phyloP scores from a whole-genome alignment of 1,140 invertebrate genomes.

The Tetramorium parvispinum region DNA sequence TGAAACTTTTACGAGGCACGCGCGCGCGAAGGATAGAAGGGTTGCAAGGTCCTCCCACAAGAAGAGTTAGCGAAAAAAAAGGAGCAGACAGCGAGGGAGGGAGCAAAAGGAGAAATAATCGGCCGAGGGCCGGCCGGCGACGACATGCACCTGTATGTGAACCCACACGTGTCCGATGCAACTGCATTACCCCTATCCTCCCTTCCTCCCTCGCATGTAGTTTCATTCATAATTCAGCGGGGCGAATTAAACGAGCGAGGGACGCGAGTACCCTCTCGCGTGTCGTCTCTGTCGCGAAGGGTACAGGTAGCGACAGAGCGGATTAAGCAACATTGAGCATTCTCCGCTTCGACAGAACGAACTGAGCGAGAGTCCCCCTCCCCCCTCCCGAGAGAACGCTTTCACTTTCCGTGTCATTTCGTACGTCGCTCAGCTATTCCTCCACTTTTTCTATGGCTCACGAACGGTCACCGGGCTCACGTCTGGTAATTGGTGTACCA shows the following conservation, averaged over 20 bases:
- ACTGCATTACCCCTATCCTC: slow-evolving; percentile 27
- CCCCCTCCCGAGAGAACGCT: neutral
- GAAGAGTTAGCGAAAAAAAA: neutral
- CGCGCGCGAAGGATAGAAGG: slow-evolving; percentile 64
- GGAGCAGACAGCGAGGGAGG: neutral
- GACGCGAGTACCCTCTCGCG: neutral
- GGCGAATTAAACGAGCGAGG: slow-evolving; percentile 20
- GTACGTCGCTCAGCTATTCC: neutral
- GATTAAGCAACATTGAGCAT: slow-evolving; percentile 25
- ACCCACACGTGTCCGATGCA: slow-evolving; percentile 54
- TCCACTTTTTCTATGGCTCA: neutral
- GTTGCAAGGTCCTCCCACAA: slow-evolving; percentile 12
- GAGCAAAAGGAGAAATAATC: slow-evolving; percentile 23
- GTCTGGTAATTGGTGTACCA: neutral
- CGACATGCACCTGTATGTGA: slow-evolving; percentile 58
- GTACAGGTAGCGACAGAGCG: slow-evolving; percentile 18
- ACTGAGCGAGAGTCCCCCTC: neutral
- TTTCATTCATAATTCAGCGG: slow-evolving; percentile 65
- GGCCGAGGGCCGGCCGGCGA: neutral
- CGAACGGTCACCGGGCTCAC: neutral
- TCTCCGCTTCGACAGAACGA: neutral
- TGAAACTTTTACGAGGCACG: slow-evolving; percentile 71
- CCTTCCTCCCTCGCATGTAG: neutral
- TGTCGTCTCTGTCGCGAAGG: slow-evolving; percentile 15
- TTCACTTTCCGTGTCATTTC: slow-evolving; percentile 24